Base-by-base conservation (phyloP, 2,888 invertebrate genomes). In the Eupithecia vulgata region DNA sequence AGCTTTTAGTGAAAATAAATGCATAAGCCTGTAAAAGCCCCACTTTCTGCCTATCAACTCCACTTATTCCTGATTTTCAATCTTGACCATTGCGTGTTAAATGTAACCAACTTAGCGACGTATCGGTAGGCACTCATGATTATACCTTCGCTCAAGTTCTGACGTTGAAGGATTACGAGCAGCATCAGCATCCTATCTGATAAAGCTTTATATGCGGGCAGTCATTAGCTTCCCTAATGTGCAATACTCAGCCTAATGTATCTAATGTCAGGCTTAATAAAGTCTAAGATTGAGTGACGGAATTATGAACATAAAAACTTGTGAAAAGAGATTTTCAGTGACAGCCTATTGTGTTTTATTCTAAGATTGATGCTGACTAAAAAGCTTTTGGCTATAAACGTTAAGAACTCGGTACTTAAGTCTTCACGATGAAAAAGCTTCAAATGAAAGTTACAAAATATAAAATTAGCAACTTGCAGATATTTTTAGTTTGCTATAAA, bases 111-210 rank as follows among this genome's bases (percentile, higher is more conserved):
- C 48, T 52, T 52, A 52, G 62, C 21, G 12, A n/a, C 10, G 61
- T 61, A n/a, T 35, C 34, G 17, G 17, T 15, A 61, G 17, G 37
- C 21, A 64, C 35, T 34, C 10, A 40, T 65, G 65, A 42, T 65
- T 25, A 65, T 37, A 65, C 35, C 40, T 65, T 21, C 65, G 37
- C 40, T 40, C 48, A 17, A 30, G 45, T 34, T 48, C n/a, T 69
- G 74, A 57, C 71, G 52, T 71, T 74, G 71, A 74, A 62, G 71
- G 74, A 74, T 74, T 71, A 37, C 66, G 73, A 45, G 68, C 21
- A 30, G 37, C 70, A 45, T 67, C 71, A 69, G 61, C 71, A 66
- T 59, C 57, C 45, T 61, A 73, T 74, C 67, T 67, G 67, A 61
- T 62, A 62, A 64, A 30, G 71, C 65, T 68, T 65, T 40, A n/a